Percentiles rank a stretch among this genome's conserved stretches.
These are phyloP conservation scores for Bergia puertoricense DNA, from an alignment of 92 coral and sea anemone genomes.

Conservation along the genomic window DNA sequence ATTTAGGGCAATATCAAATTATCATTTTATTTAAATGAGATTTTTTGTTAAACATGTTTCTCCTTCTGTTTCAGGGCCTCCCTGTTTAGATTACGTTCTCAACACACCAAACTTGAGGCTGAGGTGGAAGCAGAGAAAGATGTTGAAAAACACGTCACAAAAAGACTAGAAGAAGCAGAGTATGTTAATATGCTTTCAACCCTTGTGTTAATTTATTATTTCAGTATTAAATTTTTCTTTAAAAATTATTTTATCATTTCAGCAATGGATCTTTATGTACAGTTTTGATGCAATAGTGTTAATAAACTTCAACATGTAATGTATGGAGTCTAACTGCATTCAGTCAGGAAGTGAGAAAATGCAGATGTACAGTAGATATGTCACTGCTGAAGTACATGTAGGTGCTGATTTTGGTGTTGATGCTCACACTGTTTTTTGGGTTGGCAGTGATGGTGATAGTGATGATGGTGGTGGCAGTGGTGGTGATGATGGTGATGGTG, in stretches of 20 bases:
- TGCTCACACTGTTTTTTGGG: not conserved
- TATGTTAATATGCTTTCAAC: slow-evolving; percentile 44
- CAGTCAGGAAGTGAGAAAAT: too few relatives aligned
- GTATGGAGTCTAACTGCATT: not conserved
- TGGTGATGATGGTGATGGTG: not conserved
- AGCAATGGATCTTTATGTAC: not conserved
- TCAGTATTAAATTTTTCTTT: too few relatives aligned
- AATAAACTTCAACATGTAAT: too few relatives aligned
- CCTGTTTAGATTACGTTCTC: slow-evolving; percentile 79
- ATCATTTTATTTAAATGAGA: not conserved
- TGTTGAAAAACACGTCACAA: slow-evolving; percentile 68
- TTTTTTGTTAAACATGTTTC: not conserved
- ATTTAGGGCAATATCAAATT: not conserved
- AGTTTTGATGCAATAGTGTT: not conserved
- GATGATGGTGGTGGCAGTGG: not conserved
- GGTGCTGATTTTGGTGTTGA: not conserved
- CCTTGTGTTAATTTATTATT: not conserved
- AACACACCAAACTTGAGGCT: slow-evolving; percentile 76
- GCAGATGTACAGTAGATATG: not conserved
- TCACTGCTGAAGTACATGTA: not conserved
- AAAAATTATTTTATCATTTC: too few relatives aligned
- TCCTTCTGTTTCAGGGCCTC: slow-evolving; percentile 71
- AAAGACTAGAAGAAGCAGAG: slow-evolving; percentile 88
- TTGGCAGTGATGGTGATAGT: not conserved
- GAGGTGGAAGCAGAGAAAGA: slow-evolving; percentile 92